Conservation (phyloP, 2,888 invertebrate species). For the Lithophane ornitopus region DNA sequence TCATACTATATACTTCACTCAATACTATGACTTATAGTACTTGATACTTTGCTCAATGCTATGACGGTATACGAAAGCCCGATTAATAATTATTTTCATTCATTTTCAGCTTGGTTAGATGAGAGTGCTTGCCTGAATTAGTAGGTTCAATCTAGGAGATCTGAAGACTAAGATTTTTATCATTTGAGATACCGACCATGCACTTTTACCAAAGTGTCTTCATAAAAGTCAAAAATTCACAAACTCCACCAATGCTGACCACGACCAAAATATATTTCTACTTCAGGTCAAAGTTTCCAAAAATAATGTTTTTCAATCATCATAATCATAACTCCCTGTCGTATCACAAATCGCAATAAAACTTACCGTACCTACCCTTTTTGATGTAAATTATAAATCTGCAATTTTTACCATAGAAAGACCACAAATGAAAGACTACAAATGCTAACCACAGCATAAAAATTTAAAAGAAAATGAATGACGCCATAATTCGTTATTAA, state of each 20-base stretch:
- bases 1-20: too few species aligned
- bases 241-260: too few species aligned
- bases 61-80: not conserved
- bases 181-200: not conserved
- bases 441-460: conserved; percentile 12
- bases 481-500: conserved; percentile 57
- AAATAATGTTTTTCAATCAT: not conserved
- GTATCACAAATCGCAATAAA: not conserved
- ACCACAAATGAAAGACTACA: not conserved
- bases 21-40: too few species aligned
- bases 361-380: not conserved
- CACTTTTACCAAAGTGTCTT: not conserved
- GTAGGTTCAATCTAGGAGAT: not conserved
- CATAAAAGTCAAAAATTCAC: not conserved
- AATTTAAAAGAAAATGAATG: conserved; percentile 24
- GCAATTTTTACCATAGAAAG: not conserved
- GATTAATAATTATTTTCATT: not conserved
- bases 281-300: not conserved
- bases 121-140: not conserved
- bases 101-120: not conserved
- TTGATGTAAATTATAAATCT: not conserved
- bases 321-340: not conserved
- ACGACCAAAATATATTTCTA: not conserved
- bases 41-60: too few species aligned
- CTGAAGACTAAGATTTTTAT: not conserved